These are phyloP conservation scores for Aphrocallistes beatrix DNA, from an alignment of 37 sponge, comb jelly and placozoan genomes.

Conservation along the genomic window DNA sequence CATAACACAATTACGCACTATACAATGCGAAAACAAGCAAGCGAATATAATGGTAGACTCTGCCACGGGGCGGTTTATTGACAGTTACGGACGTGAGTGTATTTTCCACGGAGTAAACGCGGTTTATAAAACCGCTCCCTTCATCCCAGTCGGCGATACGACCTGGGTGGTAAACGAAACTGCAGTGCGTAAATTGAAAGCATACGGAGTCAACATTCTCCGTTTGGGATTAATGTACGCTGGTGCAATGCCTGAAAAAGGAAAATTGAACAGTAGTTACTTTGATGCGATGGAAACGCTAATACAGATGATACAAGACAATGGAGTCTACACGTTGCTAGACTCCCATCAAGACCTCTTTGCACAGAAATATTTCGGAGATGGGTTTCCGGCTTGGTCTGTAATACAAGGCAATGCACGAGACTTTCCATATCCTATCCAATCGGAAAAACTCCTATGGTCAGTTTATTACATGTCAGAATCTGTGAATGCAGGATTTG, in stretches of 20 bases:
- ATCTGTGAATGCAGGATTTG: neutral
- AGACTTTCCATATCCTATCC: neutral
- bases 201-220: neutral
- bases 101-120: constrained; percentile 6
- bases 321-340: neutral
- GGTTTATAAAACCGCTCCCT: neutral
- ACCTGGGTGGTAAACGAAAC: neutral
- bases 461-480: neutral
- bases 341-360: neutral
- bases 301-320: neutral
- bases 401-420: neutral
- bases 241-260: neutral
- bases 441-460: neutral
- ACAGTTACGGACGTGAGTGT: neutral
- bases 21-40: too few species aligned
- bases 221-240: neutral
- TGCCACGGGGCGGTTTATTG: neutral
- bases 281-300: neutral
- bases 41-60: neutral
- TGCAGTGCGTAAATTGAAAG: neutral
- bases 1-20: too few species aligned
- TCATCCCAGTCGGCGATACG: neutral
- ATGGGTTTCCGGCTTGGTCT: neutral
- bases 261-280: neutral
- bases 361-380: neutral